Evolutionary conservation across 2,797 vertebrate genomes (phyloP).

Genomic region (Pogonophryne albipinna): DNA sequence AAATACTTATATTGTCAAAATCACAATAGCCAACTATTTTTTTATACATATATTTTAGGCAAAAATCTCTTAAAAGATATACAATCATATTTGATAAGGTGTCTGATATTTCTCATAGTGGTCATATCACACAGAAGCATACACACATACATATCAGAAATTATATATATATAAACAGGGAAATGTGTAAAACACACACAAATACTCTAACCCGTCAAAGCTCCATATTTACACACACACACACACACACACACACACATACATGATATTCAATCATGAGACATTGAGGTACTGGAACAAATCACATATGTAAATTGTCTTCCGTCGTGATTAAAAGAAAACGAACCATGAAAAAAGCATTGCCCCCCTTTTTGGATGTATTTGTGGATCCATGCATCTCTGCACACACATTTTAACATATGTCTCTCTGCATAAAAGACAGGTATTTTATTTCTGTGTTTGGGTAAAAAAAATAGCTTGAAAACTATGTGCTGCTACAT

Average conservation of each 20-base stretch:
- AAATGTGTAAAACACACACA: slow-evolving; percentile 29
- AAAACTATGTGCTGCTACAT: slow-evolving; percentile 59
- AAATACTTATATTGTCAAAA: no score
- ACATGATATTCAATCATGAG: slow-evolving; percentile 26
- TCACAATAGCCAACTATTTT: background rate
- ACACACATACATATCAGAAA: background rate
- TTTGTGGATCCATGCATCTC: slow-evolving; percentile 27
- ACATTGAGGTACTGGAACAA: slow-evolving; percentile 74
- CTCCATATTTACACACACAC: slow-evolving; percentile 39
- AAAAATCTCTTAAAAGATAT: slow-evolving; percentile 2
- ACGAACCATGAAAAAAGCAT: slow-evolving; percentile 61
- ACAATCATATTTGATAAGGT: background rate
- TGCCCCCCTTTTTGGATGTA: slow-evolving; percentile 55
- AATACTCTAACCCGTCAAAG: slow-evolving; percentile 23
- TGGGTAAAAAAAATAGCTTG: slow-evolving; percentile 8
- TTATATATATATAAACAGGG: background rate
- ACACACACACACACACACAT: no score
- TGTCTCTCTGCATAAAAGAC: background rate
- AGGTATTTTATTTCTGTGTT: slow-evolving; percentile 40
- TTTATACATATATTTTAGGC: no score
- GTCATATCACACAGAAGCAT: background rate
- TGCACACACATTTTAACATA: background rate
- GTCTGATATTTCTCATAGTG: background rate
- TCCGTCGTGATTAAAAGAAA: slow-evolving; percentile 63
- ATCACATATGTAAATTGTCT: slow-evolving; percentile 69